These are phyloP conservation scores for Halocynthia roretzi DNA, from an alignment of 23 tunicate genomes.

Conservation along the genomic window DNA sequence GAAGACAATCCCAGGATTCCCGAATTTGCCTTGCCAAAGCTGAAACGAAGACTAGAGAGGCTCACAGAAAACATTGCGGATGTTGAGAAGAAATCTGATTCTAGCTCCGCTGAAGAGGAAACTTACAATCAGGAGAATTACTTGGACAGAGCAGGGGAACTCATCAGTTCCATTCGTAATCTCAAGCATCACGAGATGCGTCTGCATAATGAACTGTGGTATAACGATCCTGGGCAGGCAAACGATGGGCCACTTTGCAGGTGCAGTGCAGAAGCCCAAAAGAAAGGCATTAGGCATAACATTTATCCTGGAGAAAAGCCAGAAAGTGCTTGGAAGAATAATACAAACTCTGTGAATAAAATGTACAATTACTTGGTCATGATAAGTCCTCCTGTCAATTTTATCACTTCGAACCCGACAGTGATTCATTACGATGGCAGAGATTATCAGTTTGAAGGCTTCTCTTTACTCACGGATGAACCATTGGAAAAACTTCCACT, in stretches of 20 bases:
- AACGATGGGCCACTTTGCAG: slow-evolving; percentile 94
- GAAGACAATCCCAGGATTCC: slow-evolving; percentile 46
- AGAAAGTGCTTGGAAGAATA: slow-evolving; percentile 31
- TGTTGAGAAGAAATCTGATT: not conserved
- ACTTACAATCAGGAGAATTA: slow-evolving; percentile 33
- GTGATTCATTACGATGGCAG: slow-evolving; percentile 54
- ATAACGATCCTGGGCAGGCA: slow-evolving; percentile 83
- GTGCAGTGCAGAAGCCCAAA: slow-evolving; percentile 40
- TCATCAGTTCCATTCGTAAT: slow-evolving; percentile 52
- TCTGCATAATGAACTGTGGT: slow-evolving; percentile 93
- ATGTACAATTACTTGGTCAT: slow-evolving; percentile 83
- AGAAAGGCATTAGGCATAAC: slow-evolving; percentile 82
- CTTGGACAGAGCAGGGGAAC: slow-evolving; percentile 56
- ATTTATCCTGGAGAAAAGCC: slow-evolving; percentile 87
- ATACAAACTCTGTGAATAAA: slow-evolving; percentile 32
- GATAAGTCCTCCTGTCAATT: slow-evolving; percentile 82
- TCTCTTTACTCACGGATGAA: slow-evolving; percentile 81
- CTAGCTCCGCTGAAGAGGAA: slow-evolving; percentile 9
- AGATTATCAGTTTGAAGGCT: slow-evolving; percentile 84
- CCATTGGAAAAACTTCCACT: slow-evolving; percentile 59
- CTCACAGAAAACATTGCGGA: slow-evolving; percentile 18
- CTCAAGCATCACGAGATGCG: slow-evolving; percentile 78
- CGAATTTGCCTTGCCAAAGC: slow-evolving; percentile 22
- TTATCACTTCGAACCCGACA: slow-evolving; percentile 51
- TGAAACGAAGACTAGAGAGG: slow-evolving; percentile 24